Evolutionary conservation across 2,797 vertebrate genomes (phyloP), one percentile per base, ranked within the genome.

Genomic region (Carcharodon carcharias): DNA sequence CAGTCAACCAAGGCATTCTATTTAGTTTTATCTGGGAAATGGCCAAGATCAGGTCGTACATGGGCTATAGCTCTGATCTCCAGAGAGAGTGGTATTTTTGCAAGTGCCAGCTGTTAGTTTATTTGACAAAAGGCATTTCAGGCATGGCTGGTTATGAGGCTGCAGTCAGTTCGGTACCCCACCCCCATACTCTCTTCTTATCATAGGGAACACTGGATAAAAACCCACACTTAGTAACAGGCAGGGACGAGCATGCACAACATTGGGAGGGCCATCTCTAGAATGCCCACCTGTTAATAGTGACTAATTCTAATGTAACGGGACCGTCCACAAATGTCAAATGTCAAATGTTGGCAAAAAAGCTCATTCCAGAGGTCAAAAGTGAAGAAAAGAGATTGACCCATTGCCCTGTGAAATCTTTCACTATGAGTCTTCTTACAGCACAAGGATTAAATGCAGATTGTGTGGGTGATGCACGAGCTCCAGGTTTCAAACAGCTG

Each of bases 161-260:
- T 61, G 56, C 31, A 91, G 12, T 3, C 5, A 35, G 3, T 6
- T 61, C 56, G 61, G 12, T 6, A 31, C 31, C 56, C 88, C 12
- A 18, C 56, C 12, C 56, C 31, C 12, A 89, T 3, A 58, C 54
- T 18, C 0, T 50, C 40, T 8, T 14, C 6, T 3, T 2, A 50
- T 85, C 45, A 8, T 50, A 50, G 82, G 80, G n/a, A 21, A 1
- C 14, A 21, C 80, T 4, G n/a, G 40, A 23, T 50, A 4, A 40
- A 65, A 40, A 23, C 18, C 2, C 61, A 61, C 21, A 7, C n/a
- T 1, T 21, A 5, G 40, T 50, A 21, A 4, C 80, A 67, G 61
- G 89, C 14, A n/a, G 6, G 31, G 56, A 5, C 0, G 31, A n/a
- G 18, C 7, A n/a, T 31, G 0, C 1, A 5, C 1, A 45, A 0